A percentile compares a stretch with the other conserved stretches of the same genome.
These are phyloP conservation scores for Enteromius mattozi DNA, from an alignment of 2,797 vertebrate species.

Conservation along the genomic window DNA sequence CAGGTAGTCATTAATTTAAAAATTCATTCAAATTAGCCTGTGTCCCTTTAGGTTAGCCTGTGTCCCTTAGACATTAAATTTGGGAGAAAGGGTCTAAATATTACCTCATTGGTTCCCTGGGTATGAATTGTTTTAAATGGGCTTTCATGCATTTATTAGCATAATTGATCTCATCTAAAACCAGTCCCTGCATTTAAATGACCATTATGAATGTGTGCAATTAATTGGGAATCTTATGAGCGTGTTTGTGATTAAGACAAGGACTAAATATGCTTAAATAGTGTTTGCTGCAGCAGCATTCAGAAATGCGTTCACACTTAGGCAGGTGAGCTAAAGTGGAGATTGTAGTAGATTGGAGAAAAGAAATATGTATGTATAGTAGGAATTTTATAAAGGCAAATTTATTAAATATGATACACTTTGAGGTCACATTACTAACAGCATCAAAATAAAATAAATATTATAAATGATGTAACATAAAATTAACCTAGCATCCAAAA, in stretches of 20 bases:
- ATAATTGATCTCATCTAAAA: slow-evolving; percentile 63
- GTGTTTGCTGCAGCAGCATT: slow-evolving; percentile 18
- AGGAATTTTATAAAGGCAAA: not conserved
- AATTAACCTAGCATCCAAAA: not conserved
- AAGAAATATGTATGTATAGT: not conserved
- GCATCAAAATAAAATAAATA: not conserved
- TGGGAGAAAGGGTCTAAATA: slow-evolving; percentile 46
- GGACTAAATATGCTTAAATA: slow-evolving; percentile 35
- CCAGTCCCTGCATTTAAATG: slow-evolving; percentile 60
- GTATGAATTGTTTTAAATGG: slow-evolving; percentile 57
- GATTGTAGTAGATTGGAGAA: not conserved
- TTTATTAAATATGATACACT: not conserved
- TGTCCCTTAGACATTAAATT: slow-evolving; percentile 43
- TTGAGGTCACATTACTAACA: not conserved
- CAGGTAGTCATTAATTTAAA: slow-evolving; percentile 37
- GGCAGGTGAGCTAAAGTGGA: not conserved
- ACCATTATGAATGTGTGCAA: slow-evolving; percentile 63
- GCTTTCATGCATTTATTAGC: slow-evolving; percentile 63
- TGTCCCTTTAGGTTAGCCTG: not conserved
- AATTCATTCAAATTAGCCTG: slow-evolving; percentile 41
- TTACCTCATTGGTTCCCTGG: slow-evolving; percentile 2
- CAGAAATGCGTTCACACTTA: not conserved
- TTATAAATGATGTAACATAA: not conserved
- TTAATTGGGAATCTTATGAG: slow-evolving; percentile 54
- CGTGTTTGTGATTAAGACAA: slow-evolving; percentile 55